Conservation (phyloP, 2,797 vertebrate genomes). For the Falco berigora region DNA sequence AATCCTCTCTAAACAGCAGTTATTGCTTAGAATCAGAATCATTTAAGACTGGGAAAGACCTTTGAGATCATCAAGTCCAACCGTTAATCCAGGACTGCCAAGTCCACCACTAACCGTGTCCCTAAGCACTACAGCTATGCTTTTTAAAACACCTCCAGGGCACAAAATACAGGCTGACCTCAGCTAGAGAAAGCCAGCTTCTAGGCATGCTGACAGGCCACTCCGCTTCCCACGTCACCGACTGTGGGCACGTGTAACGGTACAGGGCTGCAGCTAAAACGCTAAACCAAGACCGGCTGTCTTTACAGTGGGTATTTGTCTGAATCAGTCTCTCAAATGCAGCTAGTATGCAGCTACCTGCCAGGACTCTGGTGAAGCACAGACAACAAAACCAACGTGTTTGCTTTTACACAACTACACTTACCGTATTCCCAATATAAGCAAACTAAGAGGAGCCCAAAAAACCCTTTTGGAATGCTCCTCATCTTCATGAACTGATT, state of each 20-base stretch:
- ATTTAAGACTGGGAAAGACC: no score
- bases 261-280: background rate
- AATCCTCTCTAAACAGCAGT: background rate
- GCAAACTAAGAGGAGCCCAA: background rate
- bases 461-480: background rate
- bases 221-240: background rate
- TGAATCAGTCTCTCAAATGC: background rate
- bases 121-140: no score
- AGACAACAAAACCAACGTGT: background rate
- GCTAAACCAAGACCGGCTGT: background rate
- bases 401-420: background rate
- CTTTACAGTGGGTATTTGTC: background rate
- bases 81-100: no score
- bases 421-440: background rate
- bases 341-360: background rate
- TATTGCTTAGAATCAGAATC: background rate
- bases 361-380: background rate
- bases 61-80: no score
- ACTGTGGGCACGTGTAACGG: background rate
- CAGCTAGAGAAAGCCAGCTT: background rate
- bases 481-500: background rate
- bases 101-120: no score
- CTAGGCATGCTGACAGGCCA: background rate
- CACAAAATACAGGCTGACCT: background rate
- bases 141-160: no score